These are phyloP conservation scores for Burhinus oedicnemus DNA, from an alignment of 2,113 vertebrate species.

Conservation along the genomic window DNA sequence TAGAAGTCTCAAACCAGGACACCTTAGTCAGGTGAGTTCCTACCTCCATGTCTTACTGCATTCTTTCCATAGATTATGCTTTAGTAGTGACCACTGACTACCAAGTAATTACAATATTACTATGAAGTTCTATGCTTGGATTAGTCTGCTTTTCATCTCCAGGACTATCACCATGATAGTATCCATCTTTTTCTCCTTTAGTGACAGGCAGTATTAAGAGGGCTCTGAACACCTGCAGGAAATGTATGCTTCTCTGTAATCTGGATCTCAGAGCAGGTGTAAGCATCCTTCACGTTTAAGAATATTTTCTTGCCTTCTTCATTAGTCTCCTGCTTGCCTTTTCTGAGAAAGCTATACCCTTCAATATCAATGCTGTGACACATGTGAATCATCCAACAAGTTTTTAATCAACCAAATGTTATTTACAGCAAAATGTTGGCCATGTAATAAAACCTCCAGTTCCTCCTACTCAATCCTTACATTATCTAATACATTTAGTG, in stretches of 20 bases:
- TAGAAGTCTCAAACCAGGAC: neutral
- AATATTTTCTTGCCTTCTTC: neutral
- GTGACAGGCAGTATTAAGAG: neutral
- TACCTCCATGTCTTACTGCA: neutral
- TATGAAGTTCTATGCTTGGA: neutral
- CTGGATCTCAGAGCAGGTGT: neutral
- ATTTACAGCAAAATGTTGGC: neutral
- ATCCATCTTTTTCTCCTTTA: neutral
- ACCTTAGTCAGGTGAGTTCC: neutral
- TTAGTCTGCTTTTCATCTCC: neutral
- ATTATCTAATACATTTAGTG: neutral
- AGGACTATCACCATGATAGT: no score
- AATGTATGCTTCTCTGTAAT: neutral
- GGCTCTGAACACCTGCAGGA: neutral
- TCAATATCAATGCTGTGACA: neutral
- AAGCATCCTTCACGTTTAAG: neutral
- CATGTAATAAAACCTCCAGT: neutral
- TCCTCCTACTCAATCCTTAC: neutral
- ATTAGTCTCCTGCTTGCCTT: neutral
- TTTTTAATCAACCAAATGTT: neutral
- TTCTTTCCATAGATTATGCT: neutral
- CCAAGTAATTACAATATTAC: neutral
- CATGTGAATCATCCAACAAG: neutral
- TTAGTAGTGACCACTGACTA: neutral
- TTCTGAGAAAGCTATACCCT: neutral